A percentile compares a stretch with the other conserved stretches of the same genome.
phyloP scores from a whole-genome alignment of 1,140 invertebrate genomes.

The Trichonephila clavipes region DNA sequence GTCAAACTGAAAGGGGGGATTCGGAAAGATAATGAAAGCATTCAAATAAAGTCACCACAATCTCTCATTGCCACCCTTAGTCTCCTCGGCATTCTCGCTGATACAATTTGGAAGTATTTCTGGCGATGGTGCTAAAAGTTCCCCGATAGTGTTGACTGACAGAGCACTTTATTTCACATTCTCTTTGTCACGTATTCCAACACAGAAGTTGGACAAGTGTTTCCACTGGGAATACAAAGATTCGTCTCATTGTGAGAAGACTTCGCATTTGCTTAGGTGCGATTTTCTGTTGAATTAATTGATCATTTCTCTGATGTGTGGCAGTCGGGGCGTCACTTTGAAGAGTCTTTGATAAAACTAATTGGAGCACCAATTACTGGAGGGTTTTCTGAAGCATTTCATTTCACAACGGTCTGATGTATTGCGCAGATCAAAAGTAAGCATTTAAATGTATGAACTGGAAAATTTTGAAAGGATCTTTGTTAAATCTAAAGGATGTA shows the following conservation, averaged over 20 bases:
- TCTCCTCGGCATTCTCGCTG: neutral
- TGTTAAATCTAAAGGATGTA: no score
- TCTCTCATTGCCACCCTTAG: neutral
- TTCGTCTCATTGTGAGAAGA: neutral
- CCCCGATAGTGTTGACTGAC: neutral
- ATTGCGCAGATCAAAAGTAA: neutral
- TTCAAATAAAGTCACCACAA: neutral
- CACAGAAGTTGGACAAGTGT: neutral
- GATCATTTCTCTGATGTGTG: neutral
- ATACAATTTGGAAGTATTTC: neutral
- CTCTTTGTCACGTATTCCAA: neutral
- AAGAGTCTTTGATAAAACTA: slow-evolving; percentile 7
- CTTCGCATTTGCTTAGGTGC: neutral
- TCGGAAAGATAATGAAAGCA: neutral
- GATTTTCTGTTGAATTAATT: neutral
- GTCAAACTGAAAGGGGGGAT: neutral
- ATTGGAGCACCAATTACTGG: neutral
- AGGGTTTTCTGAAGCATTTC: neutral
- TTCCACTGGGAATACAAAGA: neutral
- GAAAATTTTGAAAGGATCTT: no score
- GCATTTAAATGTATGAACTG: no score
- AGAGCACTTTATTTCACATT: neutral
- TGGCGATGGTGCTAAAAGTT: neutral
- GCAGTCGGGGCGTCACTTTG: neutral
- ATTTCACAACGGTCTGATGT: neutral